phyloP scores from a whole-genome alignment of 2,113 vertebrate species.

The Clinocottus analis region DNA sequence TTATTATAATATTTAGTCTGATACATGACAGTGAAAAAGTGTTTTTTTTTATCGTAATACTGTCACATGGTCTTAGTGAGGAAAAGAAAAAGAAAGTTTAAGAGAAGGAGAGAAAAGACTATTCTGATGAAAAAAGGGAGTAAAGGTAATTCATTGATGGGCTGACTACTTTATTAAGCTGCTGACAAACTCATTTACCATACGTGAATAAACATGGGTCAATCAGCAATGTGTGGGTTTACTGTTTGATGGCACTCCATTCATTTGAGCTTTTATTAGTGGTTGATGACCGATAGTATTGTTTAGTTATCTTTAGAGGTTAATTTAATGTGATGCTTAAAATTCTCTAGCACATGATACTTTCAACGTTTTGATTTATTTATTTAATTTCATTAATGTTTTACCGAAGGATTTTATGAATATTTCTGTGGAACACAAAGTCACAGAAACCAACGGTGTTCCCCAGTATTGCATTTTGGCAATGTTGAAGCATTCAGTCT shows the following conservation, averaged over 20 bases:
- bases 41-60: neutral
- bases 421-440: neutral
- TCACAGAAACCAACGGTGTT: neutral
- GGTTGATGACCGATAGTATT: no score
- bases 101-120: neutral
- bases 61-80: neutral
- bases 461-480: neutral
- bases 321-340: neutral
- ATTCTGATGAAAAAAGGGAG: neutral
- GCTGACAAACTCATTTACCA: slow-evolving; percentile 12
- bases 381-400: neutral
- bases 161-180: slow-evolving; percentile 13
- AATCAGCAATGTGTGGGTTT: no score
- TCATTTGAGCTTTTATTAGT: no score
- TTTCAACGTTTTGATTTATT: neutral
- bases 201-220: slow-evolving; percentile 18
- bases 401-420: neutral
- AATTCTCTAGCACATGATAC: neutral
- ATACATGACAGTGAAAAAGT: neutral
- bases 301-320: no score
- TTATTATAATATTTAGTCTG: neutral
- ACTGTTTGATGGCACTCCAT: neutral
- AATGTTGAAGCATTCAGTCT: neutral
- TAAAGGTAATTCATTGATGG: slow-evolving; percentile 31
- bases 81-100: neutral